Evolutionary conservation across 1,140 invertebrate genomes (phyloP).

Genomic region (Solenopsis invicta): DNA sequence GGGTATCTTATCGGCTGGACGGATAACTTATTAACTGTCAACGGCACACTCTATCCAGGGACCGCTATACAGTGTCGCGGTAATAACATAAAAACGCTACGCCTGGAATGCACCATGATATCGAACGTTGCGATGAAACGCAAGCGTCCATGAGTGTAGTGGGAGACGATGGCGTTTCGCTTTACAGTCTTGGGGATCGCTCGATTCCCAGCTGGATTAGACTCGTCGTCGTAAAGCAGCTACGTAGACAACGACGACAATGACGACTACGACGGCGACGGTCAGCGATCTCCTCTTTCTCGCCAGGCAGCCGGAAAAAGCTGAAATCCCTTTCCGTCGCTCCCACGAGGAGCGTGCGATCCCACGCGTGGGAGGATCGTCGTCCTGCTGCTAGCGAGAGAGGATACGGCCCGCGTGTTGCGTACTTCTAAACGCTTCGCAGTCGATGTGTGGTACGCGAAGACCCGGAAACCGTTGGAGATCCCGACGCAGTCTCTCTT

Average conservation of each 20-base stretch:
- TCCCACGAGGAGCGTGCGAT: constrained; percentile 49
- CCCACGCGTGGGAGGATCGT: constrained; percentile 68
- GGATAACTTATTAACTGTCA: constrained; percentile 61
- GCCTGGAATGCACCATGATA: neutral
- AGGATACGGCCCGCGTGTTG: constrained; percentile 14
- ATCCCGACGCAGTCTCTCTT: constrained; percentile 64
- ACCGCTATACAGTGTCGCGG: constrained; percentile 33
- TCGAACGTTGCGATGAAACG: constrained; percentile 45
- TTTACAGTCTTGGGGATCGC: constrained; percentile 54
- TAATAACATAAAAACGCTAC: constrained; percentile 51
- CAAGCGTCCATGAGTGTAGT: constrained; percentile 42
- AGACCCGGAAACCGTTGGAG: constrained; percentile 66
- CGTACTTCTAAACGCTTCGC: constrained; percentile 43
- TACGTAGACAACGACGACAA: constrained; percentile 24
- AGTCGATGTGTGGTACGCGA: constrained; percentile 44
- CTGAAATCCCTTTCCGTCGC: constrained; percentile 39
- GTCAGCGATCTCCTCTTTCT: constrained; percentile 53
- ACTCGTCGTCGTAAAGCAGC: constrained; percentile 59
- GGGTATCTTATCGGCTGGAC: constrained; percentile 45
- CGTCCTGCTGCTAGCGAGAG: constrained; percentile 33
- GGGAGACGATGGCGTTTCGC: constrained; percentile 54
- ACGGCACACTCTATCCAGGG: neutral
- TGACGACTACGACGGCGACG: constrained; percentile 1
- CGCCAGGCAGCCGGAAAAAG: constrained; percentile 16
- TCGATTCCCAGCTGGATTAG: constrained; percentile 61